These are phyloP conservation scores for Solenodon paradoxus DNA, from an alignment of 2,113 vertebrate genomes.

Conservation along the genomic window DNA sequence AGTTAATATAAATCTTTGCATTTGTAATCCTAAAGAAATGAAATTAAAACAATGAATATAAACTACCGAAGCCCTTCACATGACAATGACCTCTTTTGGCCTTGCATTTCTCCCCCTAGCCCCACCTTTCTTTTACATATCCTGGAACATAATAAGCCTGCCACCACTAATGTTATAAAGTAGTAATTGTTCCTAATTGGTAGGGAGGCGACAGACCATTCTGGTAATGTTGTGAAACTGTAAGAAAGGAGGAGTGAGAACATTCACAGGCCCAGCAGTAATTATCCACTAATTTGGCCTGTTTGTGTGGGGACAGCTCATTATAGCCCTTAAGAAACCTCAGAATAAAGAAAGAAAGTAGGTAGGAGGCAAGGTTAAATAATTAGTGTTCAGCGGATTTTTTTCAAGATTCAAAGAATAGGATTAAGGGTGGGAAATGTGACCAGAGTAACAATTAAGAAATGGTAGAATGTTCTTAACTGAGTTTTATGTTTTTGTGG, in stretches of 20 bases:
- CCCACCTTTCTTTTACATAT: constrained; percentile 86
- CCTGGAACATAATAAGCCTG: constrained; percentile 92
- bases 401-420: constrained; percentile 78
- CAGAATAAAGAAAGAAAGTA: constrained; percentile 92
- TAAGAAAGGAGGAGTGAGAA: constrained; percentile 91
- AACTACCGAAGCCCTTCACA: constrained; percentile 45
- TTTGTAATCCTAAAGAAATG: constrained; percentile 55
- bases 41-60: constrained; percentile 76
- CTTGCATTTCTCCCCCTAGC: constrained; percentile 57
- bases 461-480: constrained; percentile 66
- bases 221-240: constrained; percentile 91
- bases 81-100: constrained; percentile 72
- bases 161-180: constrained; percentile 93
- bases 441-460: constrained; percentile 79
- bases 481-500: constrained; percentile 73
- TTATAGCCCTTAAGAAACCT: constrained; percentile 95
- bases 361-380: constrained; percentile 99
- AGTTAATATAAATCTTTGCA: neutral
- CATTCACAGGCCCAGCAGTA: constrained; percentile 92
- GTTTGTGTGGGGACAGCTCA: constrained; percentile 98
- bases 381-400: constrained; percentile 91
- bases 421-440: constrained; percentile 81
- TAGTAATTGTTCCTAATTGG: constrained; percentile 99
- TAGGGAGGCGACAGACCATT: constrained; percentile 97
- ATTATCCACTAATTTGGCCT: constrained; percentile 99